A percentile compares a stretch with the other conserved stretches of the same genome.
Evolutionary conservation across 2,888 invertebrate species (phyloP).

Genomic region (Meta bourneti): DNA sequence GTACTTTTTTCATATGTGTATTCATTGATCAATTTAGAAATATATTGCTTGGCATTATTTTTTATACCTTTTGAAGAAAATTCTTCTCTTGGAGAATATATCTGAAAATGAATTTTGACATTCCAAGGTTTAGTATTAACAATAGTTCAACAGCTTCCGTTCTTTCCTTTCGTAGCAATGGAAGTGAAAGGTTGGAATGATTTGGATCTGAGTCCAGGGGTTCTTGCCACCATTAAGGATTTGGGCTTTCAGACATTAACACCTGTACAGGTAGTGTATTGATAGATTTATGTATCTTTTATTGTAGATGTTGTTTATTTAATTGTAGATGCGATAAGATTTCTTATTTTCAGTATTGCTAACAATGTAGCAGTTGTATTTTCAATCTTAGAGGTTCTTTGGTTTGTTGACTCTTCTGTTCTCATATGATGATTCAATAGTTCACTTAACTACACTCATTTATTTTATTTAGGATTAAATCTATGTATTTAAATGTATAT

Average conservation of each 20-base stretch:
- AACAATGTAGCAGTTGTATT: too few relatives aligned
- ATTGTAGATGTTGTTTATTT: too few relatives aligned
- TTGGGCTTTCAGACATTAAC: constrained; percentile 84
- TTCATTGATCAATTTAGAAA: too few relatives aligned
- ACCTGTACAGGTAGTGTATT: constrained; percentile 82
- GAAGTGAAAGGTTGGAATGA: constrained; percentile 57
- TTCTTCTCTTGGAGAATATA: too few relatives aligned
- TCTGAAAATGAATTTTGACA: too few relatives aligned
- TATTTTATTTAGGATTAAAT: background rate
- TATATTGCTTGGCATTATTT: too few relatives aligned
- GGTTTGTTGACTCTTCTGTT: background rate
- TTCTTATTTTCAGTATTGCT: background rate
- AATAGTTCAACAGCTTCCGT: too few relatives aligned
- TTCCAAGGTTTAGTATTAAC: too few relatives aligned
- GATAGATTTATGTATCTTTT: too few relatives aligned
- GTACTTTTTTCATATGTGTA: too few relatives aligned
- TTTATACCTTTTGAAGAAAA: too few relatives aligned
- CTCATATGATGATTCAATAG: background rate
- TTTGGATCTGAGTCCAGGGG: constrained; percentile 40
- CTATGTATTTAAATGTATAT: background rate
- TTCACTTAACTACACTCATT: background rate
- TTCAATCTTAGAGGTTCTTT: background rate
- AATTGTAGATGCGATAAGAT: background rate
- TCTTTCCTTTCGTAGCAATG: constrained; percentile 36
- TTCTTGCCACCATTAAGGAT: constrained; percentile 79